A percentile compares a stretch with the other conserved stretches of the same genome.
phyloP scores from a whole-genome alignment of 2,797 vertebrate species.

The Enteromius radiatus region DNA sequence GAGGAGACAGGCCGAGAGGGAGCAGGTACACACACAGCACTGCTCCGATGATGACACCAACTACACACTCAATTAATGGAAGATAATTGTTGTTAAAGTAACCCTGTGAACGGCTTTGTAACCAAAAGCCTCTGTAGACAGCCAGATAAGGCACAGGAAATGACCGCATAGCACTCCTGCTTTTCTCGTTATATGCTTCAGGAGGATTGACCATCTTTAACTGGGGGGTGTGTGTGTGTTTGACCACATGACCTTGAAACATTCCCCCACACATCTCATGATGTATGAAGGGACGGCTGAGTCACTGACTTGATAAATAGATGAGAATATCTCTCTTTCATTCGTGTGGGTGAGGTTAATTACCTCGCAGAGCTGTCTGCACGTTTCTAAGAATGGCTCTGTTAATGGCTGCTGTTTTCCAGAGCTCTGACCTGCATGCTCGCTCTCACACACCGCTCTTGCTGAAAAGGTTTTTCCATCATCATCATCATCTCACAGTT shows the following conservation, averaged over 20 bases:
- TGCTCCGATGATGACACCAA: constrained; percentile 10
- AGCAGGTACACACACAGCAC: constrained; percentile 82
- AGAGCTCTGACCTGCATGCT: not conserved
- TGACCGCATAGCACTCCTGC: not conserved
- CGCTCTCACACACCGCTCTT: not conserved
- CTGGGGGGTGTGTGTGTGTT: not conserved
- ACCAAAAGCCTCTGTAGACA: constrained; percentile 3
- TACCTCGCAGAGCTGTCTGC: not conserved
- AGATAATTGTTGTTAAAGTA: constrained; percentile 35
- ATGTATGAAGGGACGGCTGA: constrained; percentile 8
- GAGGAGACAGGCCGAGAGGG: constrained; percentile 88
- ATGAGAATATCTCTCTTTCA: constrained; percentile 19
- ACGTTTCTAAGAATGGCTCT: constrained; percentile 20
- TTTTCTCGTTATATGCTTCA: constrained; percentile 31
- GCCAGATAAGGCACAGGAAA: constrained; percentile 21
- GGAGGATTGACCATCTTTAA: constrained; percentile 24
- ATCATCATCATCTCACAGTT: not conserved
- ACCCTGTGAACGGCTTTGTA: not conserved
- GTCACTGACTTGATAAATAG: constrained; percentile 25
- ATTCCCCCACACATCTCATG: not conserved
- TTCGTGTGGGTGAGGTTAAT: constrained; percentile 31
- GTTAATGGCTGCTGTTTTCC: constrained; percentile 31
- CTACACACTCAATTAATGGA: constrained; percentile 32
- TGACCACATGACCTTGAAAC: constrained; percentile 21
- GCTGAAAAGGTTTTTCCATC: constrained; percentile 21